phyloP scores from a whole-genome alignment of 2,113 vertebrate species.

The Leptodactylus fuscus region DNA sequence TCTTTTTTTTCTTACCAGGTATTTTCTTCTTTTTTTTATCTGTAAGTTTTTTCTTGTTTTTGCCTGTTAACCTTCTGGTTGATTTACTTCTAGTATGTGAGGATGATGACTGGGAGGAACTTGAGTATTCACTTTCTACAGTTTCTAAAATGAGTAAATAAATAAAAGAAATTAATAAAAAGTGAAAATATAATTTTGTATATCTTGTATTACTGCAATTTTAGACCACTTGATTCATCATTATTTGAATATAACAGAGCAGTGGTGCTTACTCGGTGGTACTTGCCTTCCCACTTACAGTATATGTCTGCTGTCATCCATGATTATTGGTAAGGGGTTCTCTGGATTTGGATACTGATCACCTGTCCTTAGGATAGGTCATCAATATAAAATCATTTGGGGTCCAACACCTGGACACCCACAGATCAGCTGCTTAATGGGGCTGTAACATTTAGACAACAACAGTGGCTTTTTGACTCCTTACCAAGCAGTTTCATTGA shows the following conservation, averaged over 20 bases:
- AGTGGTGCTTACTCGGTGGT: neutral
- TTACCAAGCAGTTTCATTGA: too few relatives aligned
- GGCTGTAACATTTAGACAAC: too few relatives aligned
- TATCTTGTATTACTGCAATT: neutral
- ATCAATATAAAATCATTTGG: too few relatives aligned
- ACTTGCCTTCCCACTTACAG: neutral
- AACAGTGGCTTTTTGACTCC: too few relatives aligned
- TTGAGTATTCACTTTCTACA: conserved; percentile 40
- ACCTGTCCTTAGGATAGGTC: too few relatives aligned
- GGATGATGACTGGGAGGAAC: conserved; percentile 36
- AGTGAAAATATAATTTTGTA: too few relatives aligned
- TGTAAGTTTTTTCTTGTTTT: conserved; percentile 37
- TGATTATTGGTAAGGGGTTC: too few relatives aligned
- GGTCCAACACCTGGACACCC: too few relatives aligned
- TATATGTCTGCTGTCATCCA: too few relatives aligned
- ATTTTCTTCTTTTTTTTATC: conserved; percentile 44
- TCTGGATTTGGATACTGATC: too few relatives aligned
- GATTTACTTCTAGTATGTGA: conserved; percentile 61
- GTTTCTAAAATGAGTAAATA: conserved; percentile 13
- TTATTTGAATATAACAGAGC: neutral
- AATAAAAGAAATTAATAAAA: neutral
- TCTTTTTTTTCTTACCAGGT: conserved; percentile 21
- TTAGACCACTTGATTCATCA: neutral
- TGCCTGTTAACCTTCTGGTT: conserved; percentile 29
- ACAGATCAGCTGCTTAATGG: too few relatives aligned